phyloP scores from a whole-genome alignment of 2,113 vertebrate species.

The Hippoglossus stenolepis region DNA sequence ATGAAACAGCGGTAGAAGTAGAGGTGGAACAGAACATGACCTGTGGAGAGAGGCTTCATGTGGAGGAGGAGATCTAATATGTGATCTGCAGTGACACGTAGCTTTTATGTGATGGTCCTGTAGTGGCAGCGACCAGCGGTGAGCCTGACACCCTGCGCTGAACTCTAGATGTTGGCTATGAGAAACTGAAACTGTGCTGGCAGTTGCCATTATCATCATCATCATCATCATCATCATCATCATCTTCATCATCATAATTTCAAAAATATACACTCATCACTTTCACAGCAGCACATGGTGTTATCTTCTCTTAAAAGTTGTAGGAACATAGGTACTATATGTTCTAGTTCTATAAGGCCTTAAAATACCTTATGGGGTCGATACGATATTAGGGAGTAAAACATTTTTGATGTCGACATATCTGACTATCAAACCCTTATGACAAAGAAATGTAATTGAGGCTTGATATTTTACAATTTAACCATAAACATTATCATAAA shows the following conservation, averaged over 20 bases:
- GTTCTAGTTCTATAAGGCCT: too few relatives aligned
- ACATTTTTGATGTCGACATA: too few relatives aligned
- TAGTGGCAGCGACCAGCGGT: slow-evolving; percentile 36
- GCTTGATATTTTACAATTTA: too few relatives aligned
- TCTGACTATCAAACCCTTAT: too few relatives aligned
- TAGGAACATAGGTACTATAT: too few relatives aligned
- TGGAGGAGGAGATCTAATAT: slow-evolving; percentile 41
- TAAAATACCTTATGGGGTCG: too few relatives aligned
- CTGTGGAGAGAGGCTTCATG: slow-evolving; percentile 26
- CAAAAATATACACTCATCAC: not conserved
- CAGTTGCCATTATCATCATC: not conserved
- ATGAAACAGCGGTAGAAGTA: slow-evolving; percentile 1
- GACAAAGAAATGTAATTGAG: too few relatives aligned
- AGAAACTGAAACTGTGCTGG: slow-evolving; percentile 15
- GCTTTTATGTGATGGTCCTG: slow-evolving; percentile 35
- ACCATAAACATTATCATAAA: too few relatives aligned
- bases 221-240: not conserved
- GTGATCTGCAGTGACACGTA: slow-evolving; percentile 53
- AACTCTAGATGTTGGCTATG: slow-evolving; percentile 9
- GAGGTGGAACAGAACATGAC: not conserved
- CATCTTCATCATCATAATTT: not conserved
- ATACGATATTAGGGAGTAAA: too few relatives aligned
- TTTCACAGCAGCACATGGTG: not conserved
- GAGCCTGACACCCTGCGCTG: slow-evolving; percentile 48
- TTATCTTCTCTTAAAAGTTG: not conserved